Base-by-base conservation (phyloP, 2,797 vertebrate genomes). In the Meda fulgida region DNA sequence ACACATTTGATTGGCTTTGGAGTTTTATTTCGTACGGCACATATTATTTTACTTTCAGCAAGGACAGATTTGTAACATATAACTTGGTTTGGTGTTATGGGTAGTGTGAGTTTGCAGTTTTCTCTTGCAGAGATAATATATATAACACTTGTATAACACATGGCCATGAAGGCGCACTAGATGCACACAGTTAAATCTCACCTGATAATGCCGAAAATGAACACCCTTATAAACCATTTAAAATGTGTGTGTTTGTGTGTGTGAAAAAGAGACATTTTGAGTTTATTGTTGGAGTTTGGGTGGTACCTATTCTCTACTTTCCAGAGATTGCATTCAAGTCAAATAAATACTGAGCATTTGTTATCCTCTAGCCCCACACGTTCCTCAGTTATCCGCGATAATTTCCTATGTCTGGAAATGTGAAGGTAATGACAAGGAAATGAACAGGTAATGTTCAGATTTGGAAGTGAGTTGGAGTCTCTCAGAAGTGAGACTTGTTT, bases 271-370 rank as follows among this genome's bases (percentile, higher is more conserved):
- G 18, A 40, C 53, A n/a, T 29, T 5, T 55, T 7, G 23, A 78
- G 23, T 29, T 31, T 72, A 36, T 60, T 48, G 21, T 21, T 70
- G 8, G 48, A 58, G 9, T 73, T 75, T 48, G 55, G 70, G 55
- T 73, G 40, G 14, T 48, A 63, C 38, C 58, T 60, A 51, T 3
- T 18, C 51, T 77, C 51, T 71, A 48, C 23, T 65, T 78, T 77
- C 48, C n/a, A 71, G 8, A 66, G 46, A 40, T 38, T 66, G 43
- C 58, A 76, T 88, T 86, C 87, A 84, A 60, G 85, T 88, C 85
- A 87, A 78, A 81, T 88, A 84, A 85, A 85, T 67, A 84, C 26
- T 80, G 81, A 70, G 40, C 58, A 82, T 86, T 85, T 63, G 51
- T 67, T 83, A 87, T 89, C 38, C 14, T 66, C 75, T 26, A 31